Evolutionary conservation across 2,113 vertebrate species (phyloP).

Genomic region (Perca flavescens): DNA sequence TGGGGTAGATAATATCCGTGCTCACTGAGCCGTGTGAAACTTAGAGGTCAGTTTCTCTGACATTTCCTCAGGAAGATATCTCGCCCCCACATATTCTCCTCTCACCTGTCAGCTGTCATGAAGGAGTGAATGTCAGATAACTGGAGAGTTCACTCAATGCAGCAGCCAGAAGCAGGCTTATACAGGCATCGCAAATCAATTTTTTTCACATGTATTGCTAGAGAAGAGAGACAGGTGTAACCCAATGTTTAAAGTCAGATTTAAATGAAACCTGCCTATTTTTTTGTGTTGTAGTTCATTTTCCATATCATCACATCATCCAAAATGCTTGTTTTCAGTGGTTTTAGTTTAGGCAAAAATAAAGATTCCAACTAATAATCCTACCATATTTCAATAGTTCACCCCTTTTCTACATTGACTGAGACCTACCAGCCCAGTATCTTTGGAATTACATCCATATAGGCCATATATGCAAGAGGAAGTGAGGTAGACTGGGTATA

Average conservation of each 20-base stretch:
- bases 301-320: background rate
- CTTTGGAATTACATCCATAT: too few species aligned
- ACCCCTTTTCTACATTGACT: background rate
- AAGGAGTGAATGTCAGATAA: slow-evolving; percentile 47
- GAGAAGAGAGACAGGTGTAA: background rate
- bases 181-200: background rate
- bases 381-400: background rate
- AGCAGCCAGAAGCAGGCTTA: slow-evolving; percentile 1
- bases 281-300: background rate
- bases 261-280: background rate
- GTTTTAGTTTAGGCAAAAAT: background rate
- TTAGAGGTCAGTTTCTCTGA: slow-evolving; percentile 61
- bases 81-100: slow-evolving; percentile 13
- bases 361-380: background rate
- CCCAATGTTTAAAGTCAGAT: background rate
- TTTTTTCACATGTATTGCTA: background rate
- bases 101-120: slow-evolving; percentile 62
- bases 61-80: slow-evolving; percentile 53
- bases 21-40: slow-evolving; percentile 58
- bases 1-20: slow-evolving; percentile 42
- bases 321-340: background rate
- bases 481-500: too few species aligned
- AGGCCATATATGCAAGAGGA: background rate
- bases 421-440: background rate
- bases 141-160: slow-evolving; percentile 27